Base-by-base conservation (phyloP, 1,140 invertebrate genomes). In the Drosophila elegans region DNA sequence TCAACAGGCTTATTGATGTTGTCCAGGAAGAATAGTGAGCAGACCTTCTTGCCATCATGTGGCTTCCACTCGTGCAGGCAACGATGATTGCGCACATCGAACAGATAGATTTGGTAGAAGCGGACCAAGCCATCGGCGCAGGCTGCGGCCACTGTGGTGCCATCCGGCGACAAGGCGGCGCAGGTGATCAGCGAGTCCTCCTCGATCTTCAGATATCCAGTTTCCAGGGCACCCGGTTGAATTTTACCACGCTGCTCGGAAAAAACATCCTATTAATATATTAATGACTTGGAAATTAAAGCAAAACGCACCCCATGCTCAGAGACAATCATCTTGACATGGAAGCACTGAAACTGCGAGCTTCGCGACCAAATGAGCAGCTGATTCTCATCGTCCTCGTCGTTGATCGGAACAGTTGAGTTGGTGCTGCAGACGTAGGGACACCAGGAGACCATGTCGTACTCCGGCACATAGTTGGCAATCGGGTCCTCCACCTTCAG, bases 41-140 rank as follows among this genome's bases (percentile, higher is more conserved):
- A 96, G 41, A 99, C 94, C 0, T 97, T 95, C 90, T 96, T 95
- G 6, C 97, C 97, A 67, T 95, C 95, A 91, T 99, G 97, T 1
- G 98, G 98, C 80, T 95, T 95, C 98, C 97, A 99, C 79, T 97
- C 94, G 93, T 98, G 97, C 32, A 98, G 93, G 93, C 96, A 98
- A 67, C 96, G 94, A 41, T 95, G 96, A 71, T 94, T 94, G 74
- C 93, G 94, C 36, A 94, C 94, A 75, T 94, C 93, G 93, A 95
- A 95, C 63, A 76, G 88, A 74, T 90, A 91, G 64, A 97, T 96
- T 93, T 98, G 97, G 92, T 97, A 98, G 93, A 99, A 99, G 92
- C 97, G 97, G 1, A 98, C 96, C 88, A 95, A 94, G 59, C 98
- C 98, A 93, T 98, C 97, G 1, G 94, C 93, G 91, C 96, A 96